Base-by-base conservation (phyloP, 2,888 invertebrate genomes). In the Blomia tropicalis region DNA sequence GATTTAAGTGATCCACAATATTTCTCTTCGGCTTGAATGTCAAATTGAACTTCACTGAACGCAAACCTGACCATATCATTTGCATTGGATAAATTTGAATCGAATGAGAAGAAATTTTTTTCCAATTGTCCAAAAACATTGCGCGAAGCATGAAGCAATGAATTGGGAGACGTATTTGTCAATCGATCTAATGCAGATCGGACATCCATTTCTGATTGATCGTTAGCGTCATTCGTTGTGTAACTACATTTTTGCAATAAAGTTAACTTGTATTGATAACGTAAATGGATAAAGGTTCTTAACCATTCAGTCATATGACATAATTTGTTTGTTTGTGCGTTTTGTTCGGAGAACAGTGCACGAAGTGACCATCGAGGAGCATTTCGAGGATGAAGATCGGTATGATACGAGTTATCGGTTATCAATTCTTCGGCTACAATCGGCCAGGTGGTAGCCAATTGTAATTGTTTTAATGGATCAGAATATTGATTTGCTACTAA, bases 381-480 rank as follows among this genome's bases (percentile, higher is more conserved):
- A 56, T 78, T 78, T 53, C 80, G 73, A 1, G 93, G 89, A 72
- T 91, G 84, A 70, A 95, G 83, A 73, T 92, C 90, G 23, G 73
- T 74, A 51, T 86, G 87, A 66, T 82, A 82, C 68, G 87, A 85
- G 66, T 85, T 87, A 72, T 96, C 95, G 1, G 89, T 82, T 29
- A 90, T 82, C 64, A 86, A 80, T 72, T 85, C 83, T 73, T 91
- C 92, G 1, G 84, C 81, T 67, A 92, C 78, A 71, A 83, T 80
- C 0, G 85, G 85, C 93, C 93, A 95, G 27, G 84, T 85, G 47
- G 87, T 82, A 71, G 84, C 83, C 19, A 91, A 74, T 66, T 82
- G 76, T 29, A 90, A 78, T 43, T 71, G 68, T 7, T 7, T 19
- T 14, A 62, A 5, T 23, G 62, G 62, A 11, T 62, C 56, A 22